These are phyloP conservation scores for Pherbina coryleti DNA, from an alignment of 2,888 invertebrate species.

Conservation along the genomic window DNA sequence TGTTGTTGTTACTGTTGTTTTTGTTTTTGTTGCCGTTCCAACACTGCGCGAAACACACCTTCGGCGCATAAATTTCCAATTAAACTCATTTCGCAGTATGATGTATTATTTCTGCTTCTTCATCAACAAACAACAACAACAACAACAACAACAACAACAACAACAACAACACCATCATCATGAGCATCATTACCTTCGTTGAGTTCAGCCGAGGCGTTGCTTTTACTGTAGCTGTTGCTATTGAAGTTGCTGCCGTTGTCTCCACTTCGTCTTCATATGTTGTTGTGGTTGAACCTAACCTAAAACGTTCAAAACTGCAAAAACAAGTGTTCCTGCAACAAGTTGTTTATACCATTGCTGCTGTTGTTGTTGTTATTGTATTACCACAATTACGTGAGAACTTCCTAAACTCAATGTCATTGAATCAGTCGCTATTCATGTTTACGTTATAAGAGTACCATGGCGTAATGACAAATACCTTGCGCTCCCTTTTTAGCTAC, in stretches of 20 bases:
- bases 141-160: too few relatives aligned
- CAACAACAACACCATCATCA: not conserved
- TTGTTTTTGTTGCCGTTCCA: not conserved
- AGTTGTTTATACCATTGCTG: slow-evolving; percentile 3
- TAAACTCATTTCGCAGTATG: slow-evolving; percentile 28
- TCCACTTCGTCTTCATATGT: not conserved
- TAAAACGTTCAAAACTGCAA: not conserved
- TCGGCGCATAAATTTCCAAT: slow-evolving; percentile 38
- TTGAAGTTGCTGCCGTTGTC: slow-evolving; percentile 23
- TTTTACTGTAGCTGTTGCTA: slow-evolving; percentile 15
- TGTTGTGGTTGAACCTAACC: not conserved
- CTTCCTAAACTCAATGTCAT: not conserved
- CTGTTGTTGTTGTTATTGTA: slow-evolving; percentile 23
- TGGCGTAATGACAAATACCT: not conserved
- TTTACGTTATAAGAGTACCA: not conserved
- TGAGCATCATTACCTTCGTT: not conserved
- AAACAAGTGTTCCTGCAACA: not conserved
- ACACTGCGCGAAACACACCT: slow-evolving; percentile 29
- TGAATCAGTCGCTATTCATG: not conserved
- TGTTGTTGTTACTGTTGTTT: not conserved
- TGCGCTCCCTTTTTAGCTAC: not conserved
- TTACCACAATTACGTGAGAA: slow-evolving; percentile 10
- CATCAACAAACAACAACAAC: too few relatives aligned
- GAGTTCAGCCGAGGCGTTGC: not conserved
- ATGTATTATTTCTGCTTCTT: not conserved